phyloP scores from a whole-genome alignment of 2,113 vertebrate genomes.

The Propithecus coquereli region DNA sequence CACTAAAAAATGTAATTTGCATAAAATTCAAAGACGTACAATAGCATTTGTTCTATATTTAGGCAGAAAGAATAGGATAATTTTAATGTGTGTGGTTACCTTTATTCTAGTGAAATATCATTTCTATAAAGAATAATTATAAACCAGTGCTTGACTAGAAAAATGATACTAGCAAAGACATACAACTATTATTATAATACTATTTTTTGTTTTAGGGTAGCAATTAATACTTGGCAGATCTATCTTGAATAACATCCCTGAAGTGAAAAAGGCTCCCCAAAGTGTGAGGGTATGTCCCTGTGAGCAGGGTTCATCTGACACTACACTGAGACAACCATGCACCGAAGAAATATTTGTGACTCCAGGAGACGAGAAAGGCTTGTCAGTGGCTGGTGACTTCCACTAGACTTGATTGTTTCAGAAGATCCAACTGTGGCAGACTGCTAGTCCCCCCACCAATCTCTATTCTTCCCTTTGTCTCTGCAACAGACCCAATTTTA shows the following conservation, averaged over 20 bases:
- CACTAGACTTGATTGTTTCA: not conserved
- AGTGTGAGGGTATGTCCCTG: not conserved
- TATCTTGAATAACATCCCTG: not conserved
- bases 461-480: not conserved
- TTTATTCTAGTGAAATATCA: conserved; percentile 33
- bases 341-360: not conserved
- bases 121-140: conserved; percentile 29
- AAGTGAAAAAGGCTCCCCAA: not conserved
- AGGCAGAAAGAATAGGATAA: not conserved
- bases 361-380: not conserved
- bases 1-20: conserved; percentile 1
- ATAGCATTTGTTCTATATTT: not conserved
- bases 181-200: not conserved
- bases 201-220: not conserved
- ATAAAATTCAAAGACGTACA: not conserved
- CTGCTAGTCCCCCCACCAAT: not conserved
- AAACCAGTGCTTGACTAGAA: conserved; percentile 25
- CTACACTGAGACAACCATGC: not conserved
- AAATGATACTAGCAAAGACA: not conserved
- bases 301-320: not conserved
- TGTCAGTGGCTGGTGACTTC: not conserved
- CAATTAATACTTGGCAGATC: not conserved
- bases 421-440: not conserved
- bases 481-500: not conserved
- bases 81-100: conserved; percentile 14